Percentiles rank a stretch among this genome's conserved stretches.
These are phyloP conservation scores for Philopedon plagiatum DNA, from an alignment of 2,888 invertebrate genomes.

Conservation along the genomic window DNA sequence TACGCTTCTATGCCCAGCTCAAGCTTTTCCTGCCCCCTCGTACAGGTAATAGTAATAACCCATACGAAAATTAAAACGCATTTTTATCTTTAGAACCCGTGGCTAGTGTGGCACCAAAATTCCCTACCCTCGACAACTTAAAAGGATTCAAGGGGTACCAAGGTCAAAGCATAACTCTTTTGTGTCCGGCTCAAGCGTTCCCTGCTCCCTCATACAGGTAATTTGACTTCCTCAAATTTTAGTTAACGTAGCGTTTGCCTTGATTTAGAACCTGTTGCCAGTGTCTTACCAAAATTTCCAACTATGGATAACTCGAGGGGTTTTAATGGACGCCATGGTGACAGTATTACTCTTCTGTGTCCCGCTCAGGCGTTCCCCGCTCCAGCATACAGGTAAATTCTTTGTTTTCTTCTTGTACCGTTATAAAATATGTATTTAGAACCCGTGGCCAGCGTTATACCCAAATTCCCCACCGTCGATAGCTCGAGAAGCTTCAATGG, in stretches of 20 bases:
- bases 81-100: slow-evolving; percentile 55
- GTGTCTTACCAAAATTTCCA: slow-evolving; percentile 70
- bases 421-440: slow-evolving; percentile 59
- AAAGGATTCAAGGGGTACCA: slow-evolving; percentile 74
- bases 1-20: slow-evolving; percentile 77
- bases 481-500: slow-evolving; percentile 75
- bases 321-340: slow-evolving; percentile 56
- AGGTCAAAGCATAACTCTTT: slow-evolving; percentile 65
- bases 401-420: slow-evolving; percentile 51
- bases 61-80: slow-evolving; percentile 65
- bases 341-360: slow-evolving; percentile 72
- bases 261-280: slow-evolving; percentile 68
- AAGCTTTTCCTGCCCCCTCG: slow-evolving; percentile 77
- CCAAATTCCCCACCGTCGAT: slow-evolving; percentile 72
- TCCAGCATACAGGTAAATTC: slow-evolving; percentile 71
- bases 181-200: slow-evolving; percentile 76
- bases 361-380: slow-evolving; percentile 80
- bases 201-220: slow-evolving; percentile 72
- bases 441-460: slow-evolving; percentile 74
- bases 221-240: slow-evolving; percentile 57
- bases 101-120: slow-evolving; percentile 75
- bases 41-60: slow-evolving; percentile 69
- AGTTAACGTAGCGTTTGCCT: background rate
- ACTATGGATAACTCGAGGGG: slow-evolving; percentile 62
- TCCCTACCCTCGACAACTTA: slow-evolving; percentile 69